Base-by-base conservation (phyloP, 2,888 invertebrate genomes). In the Cephalotes varians region DNA sequence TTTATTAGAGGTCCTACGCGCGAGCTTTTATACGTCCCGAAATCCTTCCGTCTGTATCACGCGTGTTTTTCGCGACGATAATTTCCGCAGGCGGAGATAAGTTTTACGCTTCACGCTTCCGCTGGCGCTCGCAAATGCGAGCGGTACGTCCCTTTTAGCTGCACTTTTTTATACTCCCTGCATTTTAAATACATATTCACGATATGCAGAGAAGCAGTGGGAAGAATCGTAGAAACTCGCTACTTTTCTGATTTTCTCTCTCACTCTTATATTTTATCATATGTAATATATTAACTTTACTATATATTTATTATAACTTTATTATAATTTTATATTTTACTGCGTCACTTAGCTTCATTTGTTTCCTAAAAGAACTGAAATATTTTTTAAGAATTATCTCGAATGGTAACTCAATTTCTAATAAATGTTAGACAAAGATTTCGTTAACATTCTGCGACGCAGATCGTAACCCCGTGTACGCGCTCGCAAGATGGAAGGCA, bases 1-100 rank as follows among this genome's bases (percentile, higher is more conserved):
- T 88, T 88, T 86, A 83, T 85, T 83, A 88, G 81, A 62, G 65
- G 9, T 72, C 71, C 76, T 88, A 85, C 85, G 86, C 80, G 76
- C 81, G 81, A 83, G 83, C 81, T 86, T 88, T 87, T 87, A 88
- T 76, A 72, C 80, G 58, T 74, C 34, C 49, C 67, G 69, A 51
- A 64, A 51, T 51, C 67, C 74, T 40, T 77, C 10, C 62, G 67
- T 28, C n/a, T 51, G 54, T 34, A 21, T 18, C 64, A 37, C 31
- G 34, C 34, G 31, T 44, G 21, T 79, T 79, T 69, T 77, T 71
- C 54, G 54, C 54, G 40, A 34, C 71, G 44, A 71, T 77, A 77
- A 77, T 77, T 77, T 77, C 71, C 77, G 77, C 77, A 54, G 56
- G 51, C 51, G 67, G 77, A 77, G 56, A 77, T 77, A 77, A 77